A percentile compares a stretch with the other conserved stretches of the same genome.
phyloP scores from a whole-genome alignment of 2,888 invertebrate species.

The Aspidiotus destructor region DNA sequence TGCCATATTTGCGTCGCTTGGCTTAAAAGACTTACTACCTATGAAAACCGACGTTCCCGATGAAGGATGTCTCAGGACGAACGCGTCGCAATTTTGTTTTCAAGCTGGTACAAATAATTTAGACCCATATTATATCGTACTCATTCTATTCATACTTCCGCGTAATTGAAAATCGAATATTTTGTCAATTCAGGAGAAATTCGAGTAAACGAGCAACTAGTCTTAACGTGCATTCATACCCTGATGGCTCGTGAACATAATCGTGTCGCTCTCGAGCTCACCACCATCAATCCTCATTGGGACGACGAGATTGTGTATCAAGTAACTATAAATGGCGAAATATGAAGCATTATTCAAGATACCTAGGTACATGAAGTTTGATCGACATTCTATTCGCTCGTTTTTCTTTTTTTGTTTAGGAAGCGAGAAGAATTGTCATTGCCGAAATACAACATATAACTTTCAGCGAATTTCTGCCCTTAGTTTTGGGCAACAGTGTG shows the following conservation, averaged over 20 bases:
- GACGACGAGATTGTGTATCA: conserved; percentile 86
- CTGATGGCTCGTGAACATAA: conserved; percentile 87
- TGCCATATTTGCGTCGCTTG: conserved; percentile 76
- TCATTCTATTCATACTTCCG: neutral
- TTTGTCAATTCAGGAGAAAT: conserved; percentile 60
- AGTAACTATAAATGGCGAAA: conserved; percentile 39
- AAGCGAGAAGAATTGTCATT: conserved; percentile 71
- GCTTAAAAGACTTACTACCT: conserved; percentile 76
- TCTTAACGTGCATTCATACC: conserved; percentile 83
- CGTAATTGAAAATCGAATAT: neutral
- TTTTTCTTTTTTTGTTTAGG: conserved; percentile 43
- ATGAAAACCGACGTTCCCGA: conserved; percentile 81
- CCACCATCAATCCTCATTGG: conserved; percentile 81
- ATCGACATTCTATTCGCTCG: no score
- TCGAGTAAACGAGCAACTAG: conserved; percentile 82
- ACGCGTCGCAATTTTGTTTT: conserved; percentile 82
- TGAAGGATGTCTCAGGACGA: conserved; percentile 83
- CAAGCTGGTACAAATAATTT: conserved; percentile 60
- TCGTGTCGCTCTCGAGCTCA: conserved; percentile 63
- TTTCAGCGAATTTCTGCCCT: conserved; percentile 81
- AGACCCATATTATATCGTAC: neutral
- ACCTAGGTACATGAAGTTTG: no score
- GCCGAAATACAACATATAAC: conserved; percentile 83
- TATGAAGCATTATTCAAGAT: no score
- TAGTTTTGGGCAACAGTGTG: conserved; percentile 76